Base-by-base conservation (phyloP, 1,140 invertebrate genomes). In the Zaprionus ghesquierei region DNA sequence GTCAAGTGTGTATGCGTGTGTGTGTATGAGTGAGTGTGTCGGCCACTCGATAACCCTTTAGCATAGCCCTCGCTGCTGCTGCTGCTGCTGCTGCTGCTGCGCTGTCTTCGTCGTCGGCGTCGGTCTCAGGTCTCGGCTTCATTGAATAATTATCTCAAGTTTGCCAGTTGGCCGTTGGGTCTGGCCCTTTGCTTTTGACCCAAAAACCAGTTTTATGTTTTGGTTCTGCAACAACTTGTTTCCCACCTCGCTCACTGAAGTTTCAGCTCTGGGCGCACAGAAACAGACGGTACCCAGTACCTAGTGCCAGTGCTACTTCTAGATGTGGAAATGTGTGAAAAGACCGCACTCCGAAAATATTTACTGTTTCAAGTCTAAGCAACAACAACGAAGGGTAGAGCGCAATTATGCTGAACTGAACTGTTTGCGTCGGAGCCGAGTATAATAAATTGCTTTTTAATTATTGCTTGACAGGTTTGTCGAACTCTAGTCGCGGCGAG, bases 71-170 rank as follows among this genome's bases (percentile, higher is more conserved):
- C 46, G 54, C 56, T 61, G 58, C 38, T 15, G 35, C 35, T 15
- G 35, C 35, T 61, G 64, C 29, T 15, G 33, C 33, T 15, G 33
- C 13, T 5, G 35, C 5, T n/a, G 35, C n/a, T n/a, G n/a, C n/a
- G n/a, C n/a, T n/a, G n/a, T n/a, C n/a, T n/a, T 15, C n/a, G 35
- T 41, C 35, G 35, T 2, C n/a, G 35, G n/a, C 35, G n/a, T 15
- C 35, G 35, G 35, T 41, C 49, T 53, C 55, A 66, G 69, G 55
- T 59, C 69, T 82, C 56, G 75, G 68, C 82, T 89, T 82, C 84
- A 87, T 86, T 86, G 75, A 86, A 86, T 86, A 86, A 86, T 86
- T 87, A 86, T 89, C 79, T 87, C 69, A 77, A 82, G 75, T 75
- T 86, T 87, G 77, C 81, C 82, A 79, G 81, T 85, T 75, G 66